A percentile compares a stretch with the other conserved stretches of the same genome.
Evolutionary conservation across 1,140 invertebrate genomes (phyloP).

Genomic region (Luehdorfia chinensis): DNA sequence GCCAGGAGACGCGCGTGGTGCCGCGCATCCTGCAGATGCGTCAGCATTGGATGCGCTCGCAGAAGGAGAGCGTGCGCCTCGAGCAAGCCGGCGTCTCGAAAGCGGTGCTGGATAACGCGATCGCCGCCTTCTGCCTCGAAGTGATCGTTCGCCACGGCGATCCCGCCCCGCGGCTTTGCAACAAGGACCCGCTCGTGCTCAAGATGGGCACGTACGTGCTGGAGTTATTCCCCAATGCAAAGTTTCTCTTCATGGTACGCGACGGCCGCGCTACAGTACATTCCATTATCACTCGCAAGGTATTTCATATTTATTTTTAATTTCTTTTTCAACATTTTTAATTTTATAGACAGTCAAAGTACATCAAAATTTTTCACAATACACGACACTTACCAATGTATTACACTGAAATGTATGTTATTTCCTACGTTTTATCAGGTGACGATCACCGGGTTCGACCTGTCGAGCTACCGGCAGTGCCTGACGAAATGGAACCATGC

Average conservation of each 20-base stretch:
- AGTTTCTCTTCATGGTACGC: constrained; percentile 98
- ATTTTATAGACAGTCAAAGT: too few species aligned
- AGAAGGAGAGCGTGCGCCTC: constrained; percentile 91
- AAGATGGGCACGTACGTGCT: constrained; percentile 94
- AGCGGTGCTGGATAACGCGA: constrained; percentile 94
- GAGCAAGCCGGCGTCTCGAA: constrained; percentile 96
- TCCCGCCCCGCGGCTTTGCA: constrained; percentile 94
- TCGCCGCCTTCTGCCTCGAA: constrained; percentile 97
- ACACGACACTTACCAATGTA: too few species aligned
- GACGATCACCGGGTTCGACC: constrained; percentile 98
- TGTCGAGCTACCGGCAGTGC: constrained; percentile 95
- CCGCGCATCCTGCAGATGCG: constrained; percentile 95
- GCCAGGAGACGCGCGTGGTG: constrained; percentile 98
- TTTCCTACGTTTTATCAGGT: too few species aligned
- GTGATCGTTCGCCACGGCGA: constrained; percentile 97
- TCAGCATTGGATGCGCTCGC: constrained; percentile 94
- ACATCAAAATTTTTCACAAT: not conserved
- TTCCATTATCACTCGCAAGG: constrained; percentile 97
- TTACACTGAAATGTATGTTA: too few species aligned
- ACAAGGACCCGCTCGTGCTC: constrained; percentile 98
- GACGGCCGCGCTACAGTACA: constrained; percentile 98
- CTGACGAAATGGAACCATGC: constrained; percentile 97
- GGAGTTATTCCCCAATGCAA: constrained; percentile 90
- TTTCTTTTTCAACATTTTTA: not conserved
- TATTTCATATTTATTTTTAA: constrained; percentile 37